A percentile compares a stretch with the other conserved stretches of the same genome.
These are phyloP conservation scores for Pedetes capensis DNA, from an alignment of 2,113 vertebrate species.

Conservation along the genomic window DNA sequence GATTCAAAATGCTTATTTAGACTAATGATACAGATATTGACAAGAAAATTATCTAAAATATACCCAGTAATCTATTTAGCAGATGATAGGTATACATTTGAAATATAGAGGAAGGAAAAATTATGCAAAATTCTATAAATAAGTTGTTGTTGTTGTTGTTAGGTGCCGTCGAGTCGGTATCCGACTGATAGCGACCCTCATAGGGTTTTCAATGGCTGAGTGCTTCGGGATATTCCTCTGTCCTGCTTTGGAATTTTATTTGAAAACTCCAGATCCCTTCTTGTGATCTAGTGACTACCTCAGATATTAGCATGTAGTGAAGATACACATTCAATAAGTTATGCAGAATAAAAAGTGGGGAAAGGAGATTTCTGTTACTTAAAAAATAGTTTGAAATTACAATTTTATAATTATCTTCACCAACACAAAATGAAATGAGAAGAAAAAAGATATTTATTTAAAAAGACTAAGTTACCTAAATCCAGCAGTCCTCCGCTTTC, in stretches of 20 bases:
- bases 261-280: background rate
- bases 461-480: background rate
- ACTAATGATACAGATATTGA: background rate
- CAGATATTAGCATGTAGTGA: background rate
- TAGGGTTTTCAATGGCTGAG: too few relatives aligned
- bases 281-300: background rate
- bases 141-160: too few relatives aligned
- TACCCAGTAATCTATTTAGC: background rate
- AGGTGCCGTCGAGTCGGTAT: too few relatives aligned
- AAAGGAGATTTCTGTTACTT: background rate
- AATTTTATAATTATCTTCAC: background rate
- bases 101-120: background rate
- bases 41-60: background rate
- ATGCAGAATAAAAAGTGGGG: background rate
- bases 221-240: too few relatives aligned
- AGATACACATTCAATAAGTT: background rate
- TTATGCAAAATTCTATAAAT: conserved; percentile 20
- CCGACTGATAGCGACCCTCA: too few relatives aligned
- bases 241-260: conserved; percentile 23
- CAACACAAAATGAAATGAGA: background rate
- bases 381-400: background rate
- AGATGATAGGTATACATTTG: background rate
- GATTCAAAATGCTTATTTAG: background rate
- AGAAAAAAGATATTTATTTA: background rate
- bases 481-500: background rate